A percentile compares a stretch with the other conserved stretches of the same genome.
Evolutionary conservation across 2,888 invertebrate species (phyloP).

Genomic region (Ectobius pallidus): DNA sequence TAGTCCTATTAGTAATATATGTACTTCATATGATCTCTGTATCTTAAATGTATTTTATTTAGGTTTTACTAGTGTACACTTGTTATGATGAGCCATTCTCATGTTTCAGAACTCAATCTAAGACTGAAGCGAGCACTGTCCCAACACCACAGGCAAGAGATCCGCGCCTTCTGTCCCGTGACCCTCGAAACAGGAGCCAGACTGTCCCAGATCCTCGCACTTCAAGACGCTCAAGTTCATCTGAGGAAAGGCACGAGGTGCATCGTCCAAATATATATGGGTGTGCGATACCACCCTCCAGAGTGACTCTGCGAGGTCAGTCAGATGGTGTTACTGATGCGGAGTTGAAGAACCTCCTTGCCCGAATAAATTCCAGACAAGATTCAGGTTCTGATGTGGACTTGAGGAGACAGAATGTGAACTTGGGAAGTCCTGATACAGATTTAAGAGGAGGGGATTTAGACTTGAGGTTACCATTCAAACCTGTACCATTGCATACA

Average conservation of each 20-base stretch:
- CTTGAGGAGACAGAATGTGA: slow-evolving; percentile 36
- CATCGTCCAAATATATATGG: slow-evolving; percentile 21
- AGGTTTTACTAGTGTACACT: too few species aligned
- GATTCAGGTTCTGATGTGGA: slow-evolving; percentile 38
- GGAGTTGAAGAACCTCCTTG: slow-evolving; percentile 47
- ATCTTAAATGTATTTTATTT: too few species aligned
- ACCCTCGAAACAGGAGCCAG: slow-evolving; percentile 34
- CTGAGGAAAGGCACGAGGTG: neutral
- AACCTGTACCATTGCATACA: slow-evolving; percentile 76
- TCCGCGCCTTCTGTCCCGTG: slow-evolving; percentile 39
- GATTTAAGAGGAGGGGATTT: slow-evolving; percentile 69
- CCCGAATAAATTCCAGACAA: neutral
- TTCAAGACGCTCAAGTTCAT: neutral
- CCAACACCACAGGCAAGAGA: slow-evolving; percentile 30
- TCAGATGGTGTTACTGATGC: slow-evolving; percentile 49
- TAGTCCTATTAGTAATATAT: too few species aligned
- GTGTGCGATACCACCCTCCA: neutral
- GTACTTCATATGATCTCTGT: too few species aligned
- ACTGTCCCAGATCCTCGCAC: neutral
- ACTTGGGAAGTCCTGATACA: slow-evolving; percentile 64
- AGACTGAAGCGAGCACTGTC: too few species aligned
- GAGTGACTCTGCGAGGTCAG: neutral
- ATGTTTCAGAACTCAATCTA: too few species aligned
- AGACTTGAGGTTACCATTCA: slow-evolving; percentile 80
- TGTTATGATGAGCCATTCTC: too few species aligned